A percentile compares a stretch with the other conserved stretches of the same genome.
Evolutionary conservation across 2,113 vertebrate species (phyloP).

Genomic region (Odontophorus gujanensis): DNA sequence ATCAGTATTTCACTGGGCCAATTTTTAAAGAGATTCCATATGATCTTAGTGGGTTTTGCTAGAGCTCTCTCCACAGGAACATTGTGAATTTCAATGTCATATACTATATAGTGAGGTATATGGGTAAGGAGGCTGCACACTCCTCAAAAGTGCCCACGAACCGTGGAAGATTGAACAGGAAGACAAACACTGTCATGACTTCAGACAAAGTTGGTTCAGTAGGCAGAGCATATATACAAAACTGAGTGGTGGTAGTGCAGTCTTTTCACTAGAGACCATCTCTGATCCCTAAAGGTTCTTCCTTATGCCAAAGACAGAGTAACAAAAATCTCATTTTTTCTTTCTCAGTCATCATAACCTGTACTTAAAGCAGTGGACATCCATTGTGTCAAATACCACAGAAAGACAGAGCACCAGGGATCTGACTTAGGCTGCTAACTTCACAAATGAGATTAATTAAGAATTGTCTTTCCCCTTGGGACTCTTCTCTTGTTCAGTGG

Average conservation of each 20-base stretch:
- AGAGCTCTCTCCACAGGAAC: neutral
- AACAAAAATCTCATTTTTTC: neutral
- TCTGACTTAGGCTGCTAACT: neutral
- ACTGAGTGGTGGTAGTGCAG: neutral
- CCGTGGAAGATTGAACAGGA: neutral
- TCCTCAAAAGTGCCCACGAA: neutral
- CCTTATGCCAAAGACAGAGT: neutral
- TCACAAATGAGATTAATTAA: neutral
- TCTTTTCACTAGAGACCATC: neutral
- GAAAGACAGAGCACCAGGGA: neutral
- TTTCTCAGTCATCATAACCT: neutral
- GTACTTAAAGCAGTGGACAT: neutral
- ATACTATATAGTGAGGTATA: neutral
- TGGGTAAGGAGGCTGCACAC: neutral
- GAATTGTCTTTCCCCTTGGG: neutral
- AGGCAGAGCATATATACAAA: neutral
- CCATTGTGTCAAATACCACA: neutral
- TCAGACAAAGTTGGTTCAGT: neutral
- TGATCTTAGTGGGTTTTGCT: neutral
- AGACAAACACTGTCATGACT: neutral
- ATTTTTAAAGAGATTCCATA: neutral
- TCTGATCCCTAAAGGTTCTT: neutral
- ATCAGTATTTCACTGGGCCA: neutral
- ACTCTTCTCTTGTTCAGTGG: neutral
- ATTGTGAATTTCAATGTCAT: neutral